Base-by-base conservation (phyloP, 37 sponge, comb jelly and placozoan genomes). In the Agelas oroides region DNA sequence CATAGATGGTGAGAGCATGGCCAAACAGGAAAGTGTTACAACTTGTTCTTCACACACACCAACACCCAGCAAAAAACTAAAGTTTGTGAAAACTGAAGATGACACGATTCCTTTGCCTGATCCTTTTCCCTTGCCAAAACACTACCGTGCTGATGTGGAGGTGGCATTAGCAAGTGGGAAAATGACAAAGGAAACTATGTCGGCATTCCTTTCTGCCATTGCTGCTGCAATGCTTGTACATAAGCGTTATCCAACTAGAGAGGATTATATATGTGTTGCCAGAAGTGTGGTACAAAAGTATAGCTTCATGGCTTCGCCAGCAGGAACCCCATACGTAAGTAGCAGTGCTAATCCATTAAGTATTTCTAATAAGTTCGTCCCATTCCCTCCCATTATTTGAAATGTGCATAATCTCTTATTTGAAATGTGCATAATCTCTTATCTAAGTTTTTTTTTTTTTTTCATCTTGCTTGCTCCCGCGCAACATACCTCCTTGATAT, bases 121-220 rank as follows among this genome's bases (percentile, higher is more conserved):
- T 31, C 82, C 82, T 34, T 81, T 81, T 59, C 82, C 82, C 18
- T 60, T 81, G 5, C 82, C 71, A 12, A 81, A 81, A 70, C 71
- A 81, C 59, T 70, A 70, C 23, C 58, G 37, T 12, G 32, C 5
- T 53, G 59, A 81, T n/a, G 53, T 81, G 16, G 71, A 65, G 53
- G 70, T 13, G 23, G 82, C 82, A 2, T 71, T 81, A 27, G 36
- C 3, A 5, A 55, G 16, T 36, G 25, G 40, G 25, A 23, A 79
- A 34, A 35, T 79, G 67, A 33, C 59, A n/a, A 40, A 16, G 1
- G n/a, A 19, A 33, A 27, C 40, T 1, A 63, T 25, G 25, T 21
- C 20, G 3, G 20, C 27, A 40, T 79, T 79, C 65, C 15, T 63
- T 21, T 37, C 59, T 53, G 58, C 21, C 3, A 24, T 79, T 55